These are phyloP conservation scores for Anguilla anguilla DNA, from an alignment of 2,797 vertebrate species.

Conservation along the genomic window DNA sequence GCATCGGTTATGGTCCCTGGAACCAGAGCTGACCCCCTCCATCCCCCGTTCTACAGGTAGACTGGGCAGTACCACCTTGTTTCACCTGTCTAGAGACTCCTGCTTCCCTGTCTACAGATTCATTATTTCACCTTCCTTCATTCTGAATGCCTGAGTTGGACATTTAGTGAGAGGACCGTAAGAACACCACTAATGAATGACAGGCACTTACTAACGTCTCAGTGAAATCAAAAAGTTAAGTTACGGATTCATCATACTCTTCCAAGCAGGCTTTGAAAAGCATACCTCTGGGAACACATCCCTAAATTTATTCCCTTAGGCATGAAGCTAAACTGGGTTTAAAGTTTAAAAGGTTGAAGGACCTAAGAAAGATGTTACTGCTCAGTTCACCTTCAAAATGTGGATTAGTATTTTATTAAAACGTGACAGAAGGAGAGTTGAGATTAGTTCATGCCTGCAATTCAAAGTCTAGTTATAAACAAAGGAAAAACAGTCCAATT, in stretches of 20 bases:
- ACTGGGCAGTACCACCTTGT: slow-evolving; percentile 56
- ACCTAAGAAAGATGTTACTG: slow-evolving; percentile 34
- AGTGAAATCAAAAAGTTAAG: neutral
- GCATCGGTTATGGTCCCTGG: slow-evolving; percentile 5
- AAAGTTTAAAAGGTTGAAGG: neutral
- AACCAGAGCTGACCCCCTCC: neutral
- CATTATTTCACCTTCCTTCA: neutral
- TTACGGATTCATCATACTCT: neutral
- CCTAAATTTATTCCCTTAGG: neutral
- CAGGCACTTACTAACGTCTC: neutral
- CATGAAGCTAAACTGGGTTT: neutral
- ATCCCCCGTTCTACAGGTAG: slow-evolving; percentile 43
- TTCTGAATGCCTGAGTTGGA: too few relatives aligned
- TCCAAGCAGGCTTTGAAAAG: neutral
- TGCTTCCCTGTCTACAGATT: neutral
- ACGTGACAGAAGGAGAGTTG: slow-evolving; percentile 63
- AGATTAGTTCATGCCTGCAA: slow-evolving; percentile 93
- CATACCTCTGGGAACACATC: neutral
- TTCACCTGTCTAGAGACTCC: neutral
- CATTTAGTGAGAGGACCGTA: neutral
- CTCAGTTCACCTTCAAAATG: slow-evolving; percentile 41
- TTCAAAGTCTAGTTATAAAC: slow-evolving; percentile 75
- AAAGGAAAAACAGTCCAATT: slow-evolving; percentile 64
- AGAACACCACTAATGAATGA: neutral
- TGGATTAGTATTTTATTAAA: slow-evolving; percentile 51